A percentile compares a stretch with the other conserved stretches of the same genome.
phyloP scores from a whole-genome alignment of 2,888 invertebrate species.

The Sisyra terminalis region DNA sequence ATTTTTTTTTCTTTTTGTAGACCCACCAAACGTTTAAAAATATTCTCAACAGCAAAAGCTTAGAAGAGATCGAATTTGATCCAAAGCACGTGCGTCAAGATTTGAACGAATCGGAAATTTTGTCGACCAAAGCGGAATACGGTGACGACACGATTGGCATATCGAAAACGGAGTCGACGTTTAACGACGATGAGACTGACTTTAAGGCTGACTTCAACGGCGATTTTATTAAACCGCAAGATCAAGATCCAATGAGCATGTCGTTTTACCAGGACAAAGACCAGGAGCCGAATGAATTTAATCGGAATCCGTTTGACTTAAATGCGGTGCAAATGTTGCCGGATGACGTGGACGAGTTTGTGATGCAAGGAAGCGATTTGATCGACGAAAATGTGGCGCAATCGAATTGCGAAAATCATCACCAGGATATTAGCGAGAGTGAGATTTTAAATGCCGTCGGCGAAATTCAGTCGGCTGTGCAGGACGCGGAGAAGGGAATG shows the following conservation, averaged over 20 bases:
- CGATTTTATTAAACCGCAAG: constrained; percentile 30
- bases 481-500: constrained; percentile 3
- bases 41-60: constrained; percentile 26
- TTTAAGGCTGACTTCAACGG: constrained; percentile 33
- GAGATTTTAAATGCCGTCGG: constrained; percentile 1
- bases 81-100: constrained; percentile 18
- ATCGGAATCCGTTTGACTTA: constrained; percentile 33
- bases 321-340: constrained; percentile 41
- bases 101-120: constrained; percentile 29
- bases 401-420: background rate
- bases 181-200: constrained; percentile 28
- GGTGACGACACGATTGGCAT: constrained; percentile 25
- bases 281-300: constrained; percentile 32
- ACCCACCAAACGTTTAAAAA: constrained; percentile 24
- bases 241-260: constrained; percentile 44
- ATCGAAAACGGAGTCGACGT: constrained; percentile 26
- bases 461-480: constrained; percentile 4
- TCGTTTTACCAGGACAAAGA: constrained; percentile 45
- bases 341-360: constrained; percentile 30
- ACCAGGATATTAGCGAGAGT: background rate
- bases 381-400: background rate
- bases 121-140: constrained; percentile 32
- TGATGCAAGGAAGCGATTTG: constrained; percentile 16
- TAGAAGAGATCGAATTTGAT: constrained; percentile 26
- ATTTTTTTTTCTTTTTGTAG: constrained; percentile 13